phyloP scores from a whole-genome alignment of 2,113 vertebrate species.

The Psilopsiagon aurifrons region DNA sequence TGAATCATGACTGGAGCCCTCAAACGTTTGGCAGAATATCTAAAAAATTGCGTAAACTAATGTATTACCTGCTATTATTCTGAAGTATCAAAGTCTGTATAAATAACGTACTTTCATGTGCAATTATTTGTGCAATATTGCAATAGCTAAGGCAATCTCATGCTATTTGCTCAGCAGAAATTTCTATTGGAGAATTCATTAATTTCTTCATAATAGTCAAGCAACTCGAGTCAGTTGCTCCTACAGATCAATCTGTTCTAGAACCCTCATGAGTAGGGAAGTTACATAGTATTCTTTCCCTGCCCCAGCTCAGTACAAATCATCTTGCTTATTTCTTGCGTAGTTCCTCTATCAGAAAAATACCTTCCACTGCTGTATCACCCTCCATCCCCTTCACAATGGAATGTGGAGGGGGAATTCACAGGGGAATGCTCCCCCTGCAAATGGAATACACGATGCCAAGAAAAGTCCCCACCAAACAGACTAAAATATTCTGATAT shows the following conservation, averaged over 20 bases:
- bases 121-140: slow-evolving; percentile 53
- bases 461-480: neutral
- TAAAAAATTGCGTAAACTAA: neutral
- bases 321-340: neutral
- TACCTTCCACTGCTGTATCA: neutral
- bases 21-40: neutral
- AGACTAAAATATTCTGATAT: neutral
- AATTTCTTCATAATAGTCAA: neutral
- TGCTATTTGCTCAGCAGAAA: slow-evolving; percentile 8
- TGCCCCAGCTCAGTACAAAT: neutral
- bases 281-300: neutral
- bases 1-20: neutral
- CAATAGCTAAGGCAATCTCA: neutral
- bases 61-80: neutral
- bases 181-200: neutral
- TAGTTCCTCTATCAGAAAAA: neutral
- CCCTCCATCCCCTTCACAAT: neutral
- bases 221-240: neutral
- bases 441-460: neutral
- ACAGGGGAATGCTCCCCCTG: neutral
- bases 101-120: slow-evolving; percentile 27
- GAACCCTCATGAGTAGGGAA: neutral
- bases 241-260: neutral
- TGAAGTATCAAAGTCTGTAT: neutral
- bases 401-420: no score